Conservation (phyloP, 2,888 invertebrate genomes). For the Ennomos fuscantarius region DNA sequence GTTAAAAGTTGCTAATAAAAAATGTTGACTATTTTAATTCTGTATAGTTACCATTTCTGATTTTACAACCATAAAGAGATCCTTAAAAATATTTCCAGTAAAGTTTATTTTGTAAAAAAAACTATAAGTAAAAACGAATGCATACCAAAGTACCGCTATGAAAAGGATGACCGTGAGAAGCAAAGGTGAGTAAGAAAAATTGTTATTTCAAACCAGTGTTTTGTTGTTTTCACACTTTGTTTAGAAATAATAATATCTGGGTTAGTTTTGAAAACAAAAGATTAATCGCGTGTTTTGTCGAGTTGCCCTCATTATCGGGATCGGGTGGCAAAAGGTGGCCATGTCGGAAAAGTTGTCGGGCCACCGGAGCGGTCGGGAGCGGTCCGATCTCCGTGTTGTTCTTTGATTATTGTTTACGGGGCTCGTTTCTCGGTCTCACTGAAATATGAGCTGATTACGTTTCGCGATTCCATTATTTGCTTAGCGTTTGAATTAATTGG, state of each 20-base stretch:
- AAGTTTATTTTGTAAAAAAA: constrained; percentile 1
- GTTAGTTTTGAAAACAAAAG: constrained; percentile 14
- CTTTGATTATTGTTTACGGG: constrained; percentile 24
- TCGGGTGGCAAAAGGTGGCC: constrained; percentile 1
- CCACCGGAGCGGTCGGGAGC: constrained; percentile 6
- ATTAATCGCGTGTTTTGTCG: constrained; percentile 21
- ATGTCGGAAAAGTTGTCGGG: constrained; percentile 8
- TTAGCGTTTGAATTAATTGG: constrained; percentile 13
- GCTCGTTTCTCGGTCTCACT: constrained; percentile 7
- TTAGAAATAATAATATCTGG: constrained; percentile 15
- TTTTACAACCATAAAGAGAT: not conserved
- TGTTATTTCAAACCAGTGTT: constrained; percentile 14
- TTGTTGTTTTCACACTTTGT: constrained; percentile 16
- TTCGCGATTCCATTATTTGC: constrained; percentile 17
- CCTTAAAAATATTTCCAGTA: not conserved
- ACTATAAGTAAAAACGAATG: not conserved
- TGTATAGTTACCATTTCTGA: not conserved
- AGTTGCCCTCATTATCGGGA: constrained; percentile 15
- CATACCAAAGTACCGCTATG: constrained; percentile 1
- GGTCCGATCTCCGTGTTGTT: constrained; percentile 12
- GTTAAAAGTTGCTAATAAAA: no score
- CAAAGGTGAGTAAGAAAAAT: constrained; percentile 12
- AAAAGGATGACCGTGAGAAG: constrained; percentile 7
- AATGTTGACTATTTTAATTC: no score
- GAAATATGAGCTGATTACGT: constrained; percentile 26